A percentile compares a stretch with the other conserved stretches of the same genome.
Evolutionary conservation across 2,797 vertebrate genomes (phyloP).

Genomic region (Esox lucius): DNA sequence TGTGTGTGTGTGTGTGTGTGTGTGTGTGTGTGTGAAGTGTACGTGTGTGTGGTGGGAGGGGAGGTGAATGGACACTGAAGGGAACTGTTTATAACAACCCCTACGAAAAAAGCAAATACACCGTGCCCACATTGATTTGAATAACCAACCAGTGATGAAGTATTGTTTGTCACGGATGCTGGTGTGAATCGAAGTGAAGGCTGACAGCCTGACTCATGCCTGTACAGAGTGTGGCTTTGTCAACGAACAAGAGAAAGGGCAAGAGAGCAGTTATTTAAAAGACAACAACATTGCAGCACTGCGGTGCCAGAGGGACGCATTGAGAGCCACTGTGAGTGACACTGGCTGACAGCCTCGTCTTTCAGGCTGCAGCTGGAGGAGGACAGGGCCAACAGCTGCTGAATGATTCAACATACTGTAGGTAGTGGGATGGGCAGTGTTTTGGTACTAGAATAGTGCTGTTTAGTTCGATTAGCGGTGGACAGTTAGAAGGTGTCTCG

Average conservation of each 20-base stretch:
- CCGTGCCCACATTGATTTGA: background rate
- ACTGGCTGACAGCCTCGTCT: slow-evolving; percentile 20
- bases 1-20: too few species aligned
- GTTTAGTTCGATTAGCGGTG: too few species aligned
- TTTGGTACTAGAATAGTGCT: too few species aligned
- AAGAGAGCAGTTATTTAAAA: slow-evolving; percentile 48
- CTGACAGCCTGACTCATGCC: background rate
- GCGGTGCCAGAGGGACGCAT: slow-evolving; percentile 40
- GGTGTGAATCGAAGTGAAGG: background rate
- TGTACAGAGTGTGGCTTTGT: background rate
- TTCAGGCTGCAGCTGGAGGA: slow-evolving; percentile 24
- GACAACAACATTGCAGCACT: slow-evolving; percentile 43
- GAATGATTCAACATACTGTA: background rate
- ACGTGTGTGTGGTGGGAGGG: slow-evolving; percentile 28
- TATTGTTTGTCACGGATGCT: background rate
- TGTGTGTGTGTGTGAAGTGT: slow-evolving; percentile 4
- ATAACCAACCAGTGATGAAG: background rate
- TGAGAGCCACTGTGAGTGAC: slow-evolving; percentile 33
- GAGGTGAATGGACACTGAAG: slow-evolving; percentile 5
- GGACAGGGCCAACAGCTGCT: background rate
- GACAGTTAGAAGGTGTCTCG: too few species aligned
- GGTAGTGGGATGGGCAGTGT: too few species aligned
- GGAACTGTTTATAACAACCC: background rate
- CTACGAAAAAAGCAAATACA: background rate
- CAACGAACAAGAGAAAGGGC: slow-evolving; percentile 7